A percentile compares a stretch with the other conserved stretches of the same genome.
These are phyloP conservation scores for Enteromius mattozi DNA, from an alignment of 2,797 vertebrate genomes.

Conservation along the genomic window DNA sequence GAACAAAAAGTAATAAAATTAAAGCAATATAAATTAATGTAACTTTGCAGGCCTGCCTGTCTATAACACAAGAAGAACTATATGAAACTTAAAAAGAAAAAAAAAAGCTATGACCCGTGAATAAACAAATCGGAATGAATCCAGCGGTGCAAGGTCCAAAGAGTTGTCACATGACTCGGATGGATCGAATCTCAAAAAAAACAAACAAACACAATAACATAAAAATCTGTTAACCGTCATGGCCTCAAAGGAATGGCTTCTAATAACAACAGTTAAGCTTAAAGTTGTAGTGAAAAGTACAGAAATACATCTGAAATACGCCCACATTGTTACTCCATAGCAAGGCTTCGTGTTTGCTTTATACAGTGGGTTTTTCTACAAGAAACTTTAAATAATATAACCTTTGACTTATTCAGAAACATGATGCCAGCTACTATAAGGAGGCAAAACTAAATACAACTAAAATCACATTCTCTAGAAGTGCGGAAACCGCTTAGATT, in stretches of 20 bases:
- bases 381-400: constrained; percentile 32
- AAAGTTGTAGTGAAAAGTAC: constrained; percentile 35
- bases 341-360: constrained; percentile 37
- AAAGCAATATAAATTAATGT: constrained; percentile 76
- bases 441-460: not conserved
- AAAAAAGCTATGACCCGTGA: constrained; percentile 52
- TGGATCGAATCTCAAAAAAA: not conserved
- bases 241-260: constrained; percentile 29
- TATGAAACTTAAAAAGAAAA: constrained; percentile 54
- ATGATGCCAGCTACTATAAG: constrained; percentile 11
- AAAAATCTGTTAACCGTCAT: not conserved
- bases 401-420: constrained; percentile 22
- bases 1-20: constrained; percentile 57
- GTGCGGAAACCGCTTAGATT: constrained; percentile 7
- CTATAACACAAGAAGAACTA: constrained; percentile 72
- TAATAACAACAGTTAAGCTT: constrained; percentile 21
- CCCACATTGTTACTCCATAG: constrained; percentile 12
- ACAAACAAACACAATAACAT: too few species aligned
- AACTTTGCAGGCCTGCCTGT: constrained; percentile 84
- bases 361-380: constrained; percentile 41
- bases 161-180: constrained; percentile 11
- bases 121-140: constrained; percentile 70
- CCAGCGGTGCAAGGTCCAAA: constrained; percentile 14
- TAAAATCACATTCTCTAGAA: constrained; percentile 16
- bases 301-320: constrained; percentile 30